Evolutionary conservation across 1,140 invertebrate species (phyloP).

Genomic region (Ridgeia piscesae): DNA sequence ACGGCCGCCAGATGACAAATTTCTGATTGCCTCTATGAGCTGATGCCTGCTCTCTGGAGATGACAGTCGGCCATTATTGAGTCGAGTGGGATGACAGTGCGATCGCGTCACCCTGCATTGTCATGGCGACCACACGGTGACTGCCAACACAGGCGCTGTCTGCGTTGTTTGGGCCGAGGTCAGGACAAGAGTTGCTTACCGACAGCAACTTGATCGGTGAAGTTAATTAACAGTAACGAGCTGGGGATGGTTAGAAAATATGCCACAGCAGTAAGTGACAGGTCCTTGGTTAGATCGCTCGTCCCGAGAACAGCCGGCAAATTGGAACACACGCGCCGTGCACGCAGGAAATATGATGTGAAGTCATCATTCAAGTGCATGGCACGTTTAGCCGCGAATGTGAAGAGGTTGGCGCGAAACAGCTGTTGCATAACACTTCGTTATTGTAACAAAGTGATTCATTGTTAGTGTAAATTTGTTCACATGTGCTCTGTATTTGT

Average conservation of each 20-base stretch:
- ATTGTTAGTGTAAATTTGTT: not conserved
- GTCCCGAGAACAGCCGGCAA: not conserved
- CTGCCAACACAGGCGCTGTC: not conserved
- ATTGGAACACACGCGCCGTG: not conserved
- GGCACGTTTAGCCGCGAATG: not conserved
- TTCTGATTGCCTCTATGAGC: conserved; percentile 4
- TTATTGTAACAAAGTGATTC: not conserved
- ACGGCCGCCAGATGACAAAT: not conserved
- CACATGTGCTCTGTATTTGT: not conserved
- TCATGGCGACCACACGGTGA: not conserved
- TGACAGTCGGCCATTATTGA: not conserved
- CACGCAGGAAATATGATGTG: not conserved
- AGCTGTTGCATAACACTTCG: not conserved
- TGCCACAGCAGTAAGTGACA: not conserved
- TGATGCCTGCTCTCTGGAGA: not conserved
- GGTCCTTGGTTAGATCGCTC: not conserved
- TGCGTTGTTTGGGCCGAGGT: too few relatives aligned
- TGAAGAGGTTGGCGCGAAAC: not conserved
- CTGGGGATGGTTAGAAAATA: not conserved
- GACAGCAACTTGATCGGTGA: not conserved
- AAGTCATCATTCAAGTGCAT: not conserved
- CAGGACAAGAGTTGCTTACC: not conserved
- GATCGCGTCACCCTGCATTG: not conserved
- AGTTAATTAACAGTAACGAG: not conserved
- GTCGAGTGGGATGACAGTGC: not conserved